phyloP scores from a whole-genome alignment of 2,797 vertebrate genomes.

The Caiman crocodilus region DNA sequence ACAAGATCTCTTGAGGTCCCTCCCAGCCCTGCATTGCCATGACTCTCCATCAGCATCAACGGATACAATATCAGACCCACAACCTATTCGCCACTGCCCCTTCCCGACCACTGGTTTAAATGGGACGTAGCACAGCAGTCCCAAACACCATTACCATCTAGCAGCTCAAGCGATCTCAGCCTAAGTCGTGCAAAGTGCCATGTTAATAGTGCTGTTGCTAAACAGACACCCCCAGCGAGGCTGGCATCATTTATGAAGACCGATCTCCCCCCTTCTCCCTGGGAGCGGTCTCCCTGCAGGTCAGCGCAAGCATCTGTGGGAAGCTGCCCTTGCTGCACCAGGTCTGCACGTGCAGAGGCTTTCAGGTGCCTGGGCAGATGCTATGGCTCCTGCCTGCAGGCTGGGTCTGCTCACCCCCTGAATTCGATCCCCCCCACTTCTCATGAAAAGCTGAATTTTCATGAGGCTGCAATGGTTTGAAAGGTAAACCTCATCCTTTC shows the following conservation, averaged over 20 bases:
- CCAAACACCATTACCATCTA: not conserved
- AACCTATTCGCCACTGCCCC: not conserved
- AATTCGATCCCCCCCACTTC: not conserved
- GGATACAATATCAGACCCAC: not conserved
- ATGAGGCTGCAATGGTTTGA: not conserved
- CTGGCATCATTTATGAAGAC: not conserved
- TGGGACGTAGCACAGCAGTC: not conserved
- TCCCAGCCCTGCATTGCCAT: too few relatives aligned
- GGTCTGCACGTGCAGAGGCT: not conserved
- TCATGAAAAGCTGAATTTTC: not conserved
- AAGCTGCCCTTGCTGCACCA: not conserved
- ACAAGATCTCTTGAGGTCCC: too few relatives aligned
- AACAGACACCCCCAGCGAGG: too few relatives aligned
- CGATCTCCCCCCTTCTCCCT: not conserved
- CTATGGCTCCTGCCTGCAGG: not conserved
- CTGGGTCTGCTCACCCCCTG: accelerated
- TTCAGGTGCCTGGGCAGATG: not conserved
- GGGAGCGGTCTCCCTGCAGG: not conserved
- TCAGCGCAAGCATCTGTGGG: not conserved
- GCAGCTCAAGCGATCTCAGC: not conserved
- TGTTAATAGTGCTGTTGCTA: too few relatives aligned
- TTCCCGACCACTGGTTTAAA: not conserved
- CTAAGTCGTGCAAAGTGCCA: not conserved
- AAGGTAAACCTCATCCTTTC: not conserved
- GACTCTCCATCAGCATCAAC: not conserved